Conservation (phyloP, 2,113 vertebrate genomes). For the Ursus arctos region DNA sequence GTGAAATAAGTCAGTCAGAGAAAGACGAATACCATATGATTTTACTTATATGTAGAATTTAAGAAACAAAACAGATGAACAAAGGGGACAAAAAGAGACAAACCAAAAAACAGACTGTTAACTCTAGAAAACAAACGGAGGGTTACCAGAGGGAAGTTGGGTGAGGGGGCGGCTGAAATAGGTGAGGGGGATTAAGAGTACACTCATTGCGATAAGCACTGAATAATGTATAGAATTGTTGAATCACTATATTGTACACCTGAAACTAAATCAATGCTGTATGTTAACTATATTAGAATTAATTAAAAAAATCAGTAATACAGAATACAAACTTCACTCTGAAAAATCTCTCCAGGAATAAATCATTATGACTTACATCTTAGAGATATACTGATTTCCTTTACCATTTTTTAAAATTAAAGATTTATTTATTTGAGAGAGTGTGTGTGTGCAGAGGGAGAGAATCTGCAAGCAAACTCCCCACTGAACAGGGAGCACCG, state of each 20-base stretch:
- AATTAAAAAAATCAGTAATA: not conserved
- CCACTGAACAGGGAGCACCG: not conserved
- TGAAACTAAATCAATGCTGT: not conserved
- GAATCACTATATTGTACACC: not conserved
- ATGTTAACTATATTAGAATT: not conserved
- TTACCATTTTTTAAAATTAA: not conserved
- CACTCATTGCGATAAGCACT: not conserved
- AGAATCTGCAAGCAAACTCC: not conserved
- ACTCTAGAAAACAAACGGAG: not conserved
- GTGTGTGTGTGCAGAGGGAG: not conserved
- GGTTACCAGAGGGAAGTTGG: not conserved
- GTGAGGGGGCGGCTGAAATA: not conserved
- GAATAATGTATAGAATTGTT: not conserved
- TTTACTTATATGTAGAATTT: not conserved
- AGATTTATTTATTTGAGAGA: not conserved
- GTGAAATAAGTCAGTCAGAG: not conserved
- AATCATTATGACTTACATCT: not conserved
- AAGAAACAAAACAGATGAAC: not conserved
- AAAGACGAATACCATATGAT: not conserved
- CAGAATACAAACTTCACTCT: slow-evolving; percentile 29
- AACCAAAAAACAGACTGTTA: not conserved
- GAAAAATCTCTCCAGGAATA: slow-evolving; percentile 42
- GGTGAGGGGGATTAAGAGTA: not conserved
- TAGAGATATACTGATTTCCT: not conserved
- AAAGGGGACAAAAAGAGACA: not conserved